Conservation (phyloP, 2,797 vertebrate species). For the Schizothorax lantsangensis region DNA sequence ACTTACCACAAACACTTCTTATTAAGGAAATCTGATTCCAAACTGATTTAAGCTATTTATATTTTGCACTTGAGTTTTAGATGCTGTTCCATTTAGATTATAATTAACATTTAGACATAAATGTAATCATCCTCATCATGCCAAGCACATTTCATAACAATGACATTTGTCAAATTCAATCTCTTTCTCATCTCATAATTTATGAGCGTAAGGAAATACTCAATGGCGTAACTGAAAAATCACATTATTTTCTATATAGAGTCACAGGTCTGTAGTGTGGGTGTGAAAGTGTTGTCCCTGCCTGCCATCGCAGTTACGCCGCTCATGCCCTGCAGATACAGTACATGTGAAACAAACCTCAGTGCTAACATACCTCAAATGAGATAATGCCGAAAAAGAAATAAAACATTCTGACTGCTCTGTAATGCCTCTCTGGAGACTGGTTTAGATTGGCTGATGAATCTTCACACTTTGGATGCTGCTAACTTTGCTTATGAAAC, state of each 20-base stretch:
- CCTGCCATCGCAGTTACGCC: not conserved
- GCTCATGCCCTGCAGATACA: not conserved
- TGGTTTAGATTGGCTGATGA: constrained; percentile 27
- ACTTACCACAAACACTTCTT: not conserved
- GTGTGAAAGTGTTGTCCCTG: not conserved
- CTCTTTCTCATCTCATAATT: too few relatives aligned
- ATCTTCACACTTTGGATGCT: constrained; percentile 52
- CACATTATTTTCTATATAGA: not conserved
- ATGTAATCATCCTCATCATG: not conserved
- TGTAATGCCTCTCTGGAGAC: not conserved
- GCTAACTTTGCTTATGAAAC: constrained; percentile 40
- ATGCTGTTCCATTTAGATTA: not conserved
- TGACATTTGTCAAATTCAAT: not conserved
- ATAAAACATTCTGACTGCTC: constrained; percentile 18
- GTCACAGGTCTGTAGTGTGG: not conserved
- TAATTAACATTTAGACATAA: not conserved
- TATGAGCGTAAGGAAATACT: not conserved
- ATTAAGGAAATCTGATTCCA: not conserved
- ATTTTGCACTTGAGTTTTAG: not conserved
- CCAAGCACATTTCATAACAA: not conserved
- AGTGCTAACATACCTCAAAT: not conserved
- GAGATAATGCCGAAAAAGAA: not conserved
- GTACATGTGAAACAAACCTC: not conserved
- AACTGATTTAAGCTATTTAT: not conserved
- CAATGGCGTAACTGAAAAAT: not conserved